Evolutionary conservation across 1,140 invertebrate genomes (phyloP).

Genomic region (Mactra quadrangularis): DNA sequence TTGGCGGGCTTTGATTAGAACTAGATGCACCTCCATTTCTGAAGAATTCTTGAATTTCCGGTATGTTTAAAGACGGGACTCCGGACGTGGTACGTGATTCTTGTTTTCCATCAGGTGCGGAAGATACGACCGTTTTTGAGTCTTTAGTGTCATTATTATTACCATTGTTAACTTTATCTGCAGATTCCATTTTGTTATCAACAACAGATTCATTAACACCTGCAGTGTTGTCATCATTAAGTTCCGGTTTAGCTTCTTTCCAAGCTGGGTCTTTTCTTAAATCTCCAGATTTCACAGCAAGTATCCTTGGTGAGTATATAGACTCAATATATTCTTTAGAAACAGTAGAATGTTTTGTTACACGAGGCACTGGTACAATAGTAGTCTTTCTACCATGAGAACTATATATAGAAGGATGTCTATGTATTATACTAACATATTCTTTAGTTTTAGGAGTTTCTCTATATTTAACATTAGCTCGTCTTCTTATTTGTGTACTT

Average conservation of each 20-base stretch:
- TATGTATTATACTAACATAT: conserved; percentile 5
- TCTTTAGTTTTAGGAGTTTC: conserved; percentile 1
- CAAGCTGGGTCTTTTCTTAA: neutral
- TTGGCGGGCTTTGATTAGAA: neutral
- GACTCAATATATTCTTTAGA: conserved; percentile 36
- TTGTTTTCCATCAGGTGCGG: neutral
- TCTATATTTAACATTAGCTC: conserved; percentile 4
- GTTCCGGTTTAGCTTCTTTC: conserved; percentile 18
- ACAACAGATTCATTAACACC: conserved; percentile 3
- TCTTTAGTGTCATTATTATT: too few species aligned
- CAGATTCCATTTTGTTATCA: neutral
- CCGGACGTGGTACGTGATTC: neutral
- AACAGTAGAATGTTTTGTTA: too few species aligned
- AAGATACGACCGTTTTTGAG: too few species aligned
- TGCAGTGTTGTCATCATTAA: neutral
- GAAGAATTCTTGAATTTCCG: neutral
- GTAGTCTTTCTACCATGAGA: too few species aligned
- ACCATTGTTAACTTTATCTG: too few species aligned
- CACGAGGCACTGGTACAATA: too few species aligned
- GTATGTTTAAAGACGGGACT: neutral
- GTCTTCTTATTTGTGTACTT: neutral
- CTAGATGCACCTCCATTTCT: neutral
- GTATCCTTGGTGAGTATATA: conserved; percentile 10
- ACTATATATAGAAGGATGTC: neutral
- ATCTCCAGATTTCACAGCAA: neutral